phyloP scores from a whole-genome alignment of 2,113 vertebrate species.

The Hypomesus transpacificus region DNA sequence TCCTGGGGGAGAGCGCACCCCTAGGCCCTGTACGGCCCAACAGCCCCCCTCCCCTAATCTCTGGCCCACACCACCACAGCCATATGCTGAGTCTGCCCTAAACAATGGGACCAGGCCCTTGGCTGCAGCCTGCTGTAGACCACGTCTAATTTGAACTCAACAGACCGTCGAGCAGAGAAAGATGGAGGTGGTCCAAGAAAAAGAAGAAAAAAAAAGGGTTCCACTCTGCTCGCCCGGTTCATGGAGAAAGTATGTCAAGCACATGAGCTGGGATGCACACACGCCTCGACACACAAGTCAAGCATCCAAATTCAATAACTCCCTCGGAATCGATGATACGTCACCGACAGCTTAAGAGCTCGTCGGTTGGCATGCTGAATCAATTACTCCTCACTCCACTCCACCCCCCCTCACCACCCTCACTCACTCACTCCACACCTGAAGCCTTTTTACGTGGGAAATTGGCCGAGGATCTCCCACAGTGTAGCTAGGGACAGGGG shows the following conservation, averaged over 20 bases:
- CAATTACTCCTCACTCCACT: neutral
- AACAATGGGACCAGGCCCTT: neutral
- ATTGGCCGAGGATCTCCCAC: neutral
- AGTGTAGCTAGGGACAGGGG: neutral
- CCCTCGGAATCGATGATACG: neutral
- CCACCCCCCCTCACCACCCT: too few relatives aligned
- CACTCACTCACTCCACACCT: neutral
- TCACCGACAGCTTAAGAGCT: neutral
- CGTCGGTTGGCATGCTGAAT: neutral
- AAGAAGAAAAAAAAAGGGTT: too few relatives aligned
- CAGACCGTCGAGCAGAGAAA: too few relatives aligned
- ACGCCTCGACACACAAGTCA: neutral
- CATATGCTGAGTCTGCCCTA: conserved; percentile 25
- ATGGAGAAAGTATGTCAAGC: neutral
- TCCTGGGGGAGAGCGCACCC: too few relatives aligned
- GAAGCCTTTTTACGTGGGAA: neutral
- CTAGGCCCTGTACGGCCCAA: neutral
- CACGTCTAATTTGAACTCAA: too few relatives aligned
- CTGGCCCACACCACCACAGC: conserved; percentile 27
- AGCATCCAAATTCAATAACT: neutral
- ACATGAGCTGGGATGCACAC: neutral
- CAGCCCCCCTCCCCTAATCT: conserved; percentile 20
- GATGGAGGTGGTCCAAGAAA: too few relatives aligned
- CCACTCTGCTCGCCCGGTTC: too few relatives aligned
- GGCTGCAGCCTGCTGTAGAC: too few relatives aligned